phyloP scores from a whole-genome alignment of 2,888 invertebrate genomes.

The Scotopteryx bipunctaria region DNA sequence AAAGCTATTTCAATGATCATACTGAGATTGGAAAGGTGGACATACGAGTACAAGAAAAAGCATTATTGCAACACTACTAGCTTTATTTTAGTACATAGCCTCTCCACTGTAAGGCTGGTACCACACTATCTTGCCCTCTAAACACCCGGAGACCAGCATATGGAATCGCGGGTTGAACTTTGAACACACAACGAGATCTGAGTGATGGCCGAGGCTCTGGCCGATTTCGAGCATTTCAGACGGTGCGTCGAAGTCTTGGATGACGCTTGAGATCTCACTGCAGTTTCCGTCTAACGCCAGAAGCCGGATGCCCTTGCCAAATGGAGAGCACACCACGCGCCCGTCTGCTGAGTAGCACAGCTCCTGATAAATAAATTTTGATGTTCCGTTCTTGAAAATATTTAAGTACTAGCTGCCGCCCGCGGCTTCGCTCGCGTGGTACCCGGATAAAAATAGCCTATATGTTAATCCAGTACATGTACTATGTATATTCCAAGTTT shows the following conservation, averaged over 20 bases:
- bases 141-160: slow-evolving; percentile 94
- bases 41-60: background rate
- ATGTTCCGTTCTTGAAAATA: background rate
- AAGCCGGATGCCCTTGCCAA: slow-evolving; percentile 92
- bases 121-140: slow-evolving; percentile 94
- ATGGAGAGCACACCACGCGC: slow-evolving; percentile 94
- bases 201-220: slow-evolving; percentile 87
- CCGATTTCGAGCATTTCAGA: slow-evolving; percentile 50
- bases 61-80: background rate
- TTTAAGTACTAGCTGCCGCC: too few relatives aligned
- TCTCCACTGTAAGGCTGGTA: slow-evolving; percentile 88
- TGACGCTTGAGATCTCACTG: slow-evolving; percentile 87
- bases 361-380: slow-evolving; percentile 77
- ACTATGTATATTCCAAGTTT: too few relatives aligned
- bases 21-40: too few relatives aligned
- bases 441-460: too few relatives aligned
- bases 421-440: too few relatives aligned
- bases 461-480: too few relatives aligned
- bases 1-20: background rate
- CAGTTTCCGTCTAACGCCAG: slow-evolving; percentile 91
- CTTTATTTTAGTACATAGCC: slow-evolving; percentile 34
- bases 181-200: slow-evolving; percentile 93
- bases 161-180: slow-evolving; percentile 95
- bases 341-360: slow-evolving; percentile 96
- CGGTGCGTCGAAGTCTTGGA: slow-evolving; percentile 25